A percentile compares a stretch with the other conserved stretches of the same genome.
phyloP scores from a whole-genome alignment of 2,113 vertebrate genomes.

The Zeus faber region DNA sequence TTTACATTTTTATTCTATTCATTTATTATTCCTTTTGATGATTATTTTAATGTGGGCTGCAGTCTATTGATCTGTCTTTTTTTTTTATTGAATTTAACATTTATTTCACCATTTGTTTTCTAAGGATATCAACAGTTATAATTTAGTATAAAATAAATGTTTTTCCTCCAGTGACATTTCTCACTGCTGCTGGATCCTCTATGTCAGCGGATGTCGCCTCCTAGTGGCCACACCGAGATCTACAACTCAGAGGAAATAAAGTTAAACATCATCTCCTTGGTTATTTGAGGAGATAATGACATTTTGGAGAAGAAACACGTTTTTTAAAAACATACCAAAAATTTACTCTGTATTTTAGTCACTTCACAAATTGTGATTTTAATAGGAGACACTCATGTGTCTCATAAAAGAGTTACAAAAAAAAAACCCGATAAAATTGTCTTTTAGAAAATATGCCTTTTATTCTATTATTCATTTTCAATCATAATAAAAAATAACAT shows the following conservation, averaged over 20 bases:
- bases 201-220: not conserved
- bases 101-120: not conserved
- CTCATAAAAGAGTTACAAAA: not conserved
- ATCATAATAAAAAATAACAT: not conserved
- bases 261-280: no score
- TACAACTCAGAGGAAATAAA: no score
- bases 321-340: no score
- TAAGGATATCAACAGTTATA: no score
- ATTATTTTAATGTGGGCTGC: no score
- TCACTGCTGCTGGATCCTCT: no score
- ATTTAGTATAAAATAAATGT: no score
- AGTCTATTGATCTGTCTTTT: no score
- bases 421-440: not conserved
- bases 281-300: no score
- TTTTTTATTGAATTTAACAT: not conserved
- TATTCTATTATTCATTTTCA: constrained; percentile 1
- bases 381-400: not conserved
- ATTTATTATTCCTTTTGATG: not conserved
- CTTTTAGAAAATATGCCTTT: not conserved
- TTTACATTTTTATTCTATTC: no score
- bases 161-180: not conserved
- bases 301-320: no score
- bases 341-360: not conserved
- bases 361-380: no score
- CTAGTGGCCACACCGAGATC: not conserved